phyloP scores from a whole-genome alignment of 2,888 invertebrate genomes.

The Oscheius sp. region DNA sequence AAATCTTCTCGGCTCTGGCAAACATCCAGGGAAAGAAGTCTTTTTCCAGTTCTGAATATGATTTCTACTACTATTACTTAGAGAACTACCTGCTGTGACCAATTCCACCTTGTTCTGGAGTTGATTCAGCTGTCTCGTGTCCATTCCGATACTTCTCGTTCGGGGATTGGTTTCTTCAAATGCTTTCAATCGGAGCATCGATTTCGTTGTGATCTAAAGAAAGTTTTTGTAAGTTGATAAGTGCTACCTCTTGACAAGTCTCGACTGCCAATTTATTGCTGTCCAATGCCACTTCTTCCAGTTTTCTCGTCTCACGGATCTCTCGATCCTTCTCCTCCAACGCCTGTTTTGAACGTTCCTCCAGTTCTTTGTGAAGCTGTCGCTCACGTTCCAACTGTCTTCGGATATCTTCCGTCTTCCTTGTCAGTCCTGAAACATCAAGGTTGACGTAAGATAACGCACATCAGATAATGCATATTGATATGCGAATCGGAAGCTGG shows the following conservation, averaged over 20 bases:
- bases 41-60: slow-evolving; percentile 55
- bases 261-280: slow-evolving; percentile 25
- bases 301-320: slow-evolving; percentile 9
- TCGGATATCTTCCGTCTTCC: slow-evolving; percentile 25
- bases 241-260: slow-evolving; percentile 44
- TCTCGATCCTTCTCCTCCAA: slow-evolving; percentile 25
- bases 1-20: slow-evolving; percentile 54
- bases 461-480: neutral
- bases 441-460: neutral
- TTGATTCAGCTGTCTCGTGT: slow-evolving; percentile 51
- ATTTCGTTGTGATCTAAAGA: slow-evolving; percentile 38
- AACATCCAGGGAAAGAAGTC: slow-evolving; percentile 69
- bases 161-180: slow-evolving; percentile 44
- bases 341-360: neutral
- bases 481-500: too few relatives aligned
- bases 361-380: slow-evolving; percentile 15
- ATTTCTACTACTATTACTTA: neutral
- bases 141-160: slow-evolving; percentile 47
- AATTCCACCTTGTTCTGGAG: slow-evolving; percentile 42
- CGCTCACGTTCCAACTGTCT: slow-evolving; percentile 12
- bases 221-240: neutral
- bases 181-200: slow-evolving; percentile 41
- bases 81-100: slow-evolving; percentile 43
- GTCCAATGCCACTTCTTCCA: slow-evolving; percentile 17
- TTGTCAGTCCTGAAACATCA: slow-evolving; percentile 8